Evolutionary conservation across 1,140 invertebrate genomes (phyloP), one percentile per base, ranked within the genome.

Genomic region (Drosophila ironensis): DNA sequence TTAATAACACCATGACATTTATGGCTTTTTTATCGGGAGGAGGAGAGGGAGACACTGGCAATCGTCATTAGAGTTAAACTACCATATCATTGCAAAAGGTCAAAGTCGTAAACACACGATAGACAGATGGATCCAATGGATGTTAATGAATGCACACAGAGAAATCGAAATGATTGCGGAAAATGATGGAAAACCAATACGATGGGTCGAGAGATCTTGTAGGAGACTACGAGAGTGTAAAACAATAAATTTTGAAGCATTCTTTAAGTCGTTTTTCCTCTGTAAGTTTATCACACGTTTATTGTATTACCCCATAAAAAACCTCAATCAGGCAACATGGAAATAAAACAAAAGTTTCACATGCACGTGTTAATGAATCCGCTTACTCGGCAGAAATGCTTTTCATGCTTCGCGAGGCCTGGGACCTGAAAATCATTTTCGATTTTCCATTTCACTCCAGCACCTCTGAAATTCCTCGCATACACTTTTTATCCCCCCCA

Each of bases 1-100:
- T 81, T 84, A 84, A 77, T 63, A 81, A 77, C 57, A 54, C 57
- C 67, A 63, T 71, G 68, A 72, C 67, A 68, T 82, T 81, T 76
- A 82, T 84, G 53, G 68, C 35, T 60, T 51, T 64, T 68, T 72
- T 67, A 66, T 59, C 48, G 66, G 22, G 44, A 27, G 40, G 17
- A 47, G 27, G 46, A 57, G 38, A 30, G n/a, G n/a, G n/a, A n/a
- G n/a, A n/a, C n/a, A n/a, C n/a, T n/a, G n/a, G n/a, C 63, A 45
- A 44, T 68, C 63, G 61, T 67, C 77, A 82, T 82, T 72, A 84
- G 52, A 61, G 56, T 63, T 45, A 64, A 77, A 78, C 56, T 54
- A 67, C 56, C 69, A 84, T 56, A 72, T 64, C 73, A 84, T 59
- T 40, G 67, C 38, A 50, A 84, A 84, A 86, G 78, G 69, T 84